Evolutionary conservation across 2,797 vertebrate genomes (phyloP).

Genomic region (Tragelaphus oryx): DNA sequence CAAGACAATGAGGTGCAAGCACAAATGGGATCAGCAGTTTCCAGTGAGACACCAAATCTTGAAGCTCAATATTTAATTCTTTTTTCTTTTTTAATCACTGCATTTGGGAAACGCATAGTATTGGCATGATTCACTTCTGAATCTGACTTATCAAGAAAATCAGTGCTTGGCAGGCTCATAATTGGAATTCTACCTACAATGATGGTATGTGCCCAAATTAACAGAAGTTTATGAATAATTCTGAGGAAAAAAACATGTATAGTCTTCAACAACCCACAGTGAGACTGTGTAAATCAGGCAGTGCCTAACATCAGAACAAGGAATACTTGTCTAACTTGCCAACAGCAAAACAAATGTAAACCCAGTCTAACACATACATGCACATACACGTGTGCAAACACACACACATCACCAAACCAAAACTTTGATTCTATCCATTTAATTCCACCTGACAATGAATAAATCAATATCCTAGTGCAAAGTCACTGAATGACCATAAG

Average conservation of each 20-base stretch:
- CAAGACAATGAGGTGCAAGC: not conserved
- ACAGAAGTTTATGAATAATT: not conserved
- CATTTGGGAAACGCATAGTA: not conserved
- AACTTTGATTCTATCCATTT: not conserved
- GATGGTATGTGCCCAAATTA: not conserved
- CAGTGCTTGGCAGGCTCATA: not conserved
- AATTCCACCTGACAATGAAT: not conserved
- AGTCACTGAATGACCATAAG: not conserved
- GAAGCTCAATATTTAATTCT: not conserved
- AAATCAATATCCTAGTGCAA: not conserved
- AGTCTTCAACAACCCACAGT: not conserved
- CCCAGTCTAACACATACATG: not conserved
- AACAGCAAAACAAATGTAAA: not conserved
- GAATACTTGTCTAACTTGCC: not conserved
- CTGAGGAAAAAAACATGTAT: not conserved
- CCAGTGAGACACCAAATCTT: not conserved
- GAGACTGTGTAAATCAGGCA: not conserved
- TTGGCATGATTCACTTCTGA: not conserved
- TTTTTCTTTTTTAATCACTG: not conserved
- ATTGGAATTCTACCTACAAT: not conserved
- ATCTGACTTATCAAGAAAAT: slow-evolving; percentile 4
- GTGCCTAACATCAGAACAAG: not conserved
- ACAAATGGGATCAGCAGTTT: not conserved
- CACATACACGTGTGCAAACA: accelerated
- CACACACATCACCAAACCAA: not conserved